A percentile compares a stretch with the other conserved stretches of the same genome.
Evolutionary conservation across 2,113 vertebrate genomes (phyloP).

Genomic region (Pleuronectes platessa): DNA sequence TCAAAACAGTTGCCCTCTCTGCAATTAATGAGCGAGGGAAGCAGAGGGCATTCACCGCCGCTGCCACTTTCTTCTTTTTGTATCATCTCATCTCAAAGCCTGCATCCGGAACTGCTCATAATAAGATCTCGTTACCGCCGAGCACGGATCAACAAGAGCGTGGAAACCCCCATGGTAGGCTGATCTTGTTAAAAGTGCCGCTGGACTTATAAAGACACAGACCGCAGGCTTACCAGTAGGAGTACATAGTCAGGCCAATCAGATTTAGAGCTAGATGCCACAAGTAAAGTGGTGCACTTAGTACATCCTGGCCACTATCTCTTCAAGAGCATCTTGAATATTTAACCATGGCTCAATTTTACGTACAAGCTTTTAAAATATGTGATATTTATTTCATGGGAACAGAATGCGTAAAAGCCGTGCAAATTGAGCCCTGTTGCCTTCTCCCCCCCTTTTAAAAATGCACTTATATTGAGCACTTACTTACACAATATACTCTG

Average conservation of each 20-base stretch:
- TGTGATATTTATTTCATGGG: slow-evolving; percentile 84
- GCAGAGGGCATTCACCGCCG: slow-evolving; percentile 41
- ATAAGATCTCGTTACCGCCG: slow-evolving; percentile 51
- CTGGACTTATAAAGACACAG: slow-evolving; percentile 62
- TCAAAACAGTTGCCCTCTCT: slow-evolving; percentile 75
- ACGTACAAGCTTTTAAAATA: slow-evolving; percentile 80
- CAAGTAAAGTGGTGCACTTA: slow-evolving; percentile 75
- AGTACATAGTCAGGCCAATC: slow-evolving; percentile 62
- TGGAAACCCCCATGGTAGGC: slow-evolving; percentile 1
- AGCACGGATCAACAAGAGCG: slow-evolving; percentile 49
- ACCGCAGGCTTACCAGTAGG: slow-evolving; percentile 63
- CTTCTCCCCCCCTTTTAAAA: slow-evolving; percentile 46
- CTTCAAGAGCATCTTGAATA: slow-evolving; percentile 74
- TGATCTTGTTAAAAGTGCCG: slow-evolving; percentile 56
- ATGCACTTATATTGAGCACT: slow-evolving; percentile 68
- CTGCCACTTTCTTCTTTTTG: slow-evolving; percentile 27
- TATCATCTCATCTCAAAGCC: slow-evolving; percentile 51
- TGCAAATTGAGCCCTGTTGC: slow-evolving; percentile 67
- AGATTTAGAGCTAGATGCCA: slow-evolving; percentile 67
- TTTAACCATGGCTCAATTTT: slow-evolving; percentile 77
- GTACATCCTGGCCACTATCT: slow-evolving; percentile 59
- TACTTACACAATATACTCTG: slow-evolving; percentile 66
- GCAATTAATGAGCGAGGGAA: slow-evolving; percentile 75
- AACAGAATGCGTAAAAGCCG: slow-evolving; percentile 79
- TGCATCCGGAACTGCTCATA: slow-evolving; percentile 29